phyloP scores from a whole-genome alignment of 2,888 invertebrate species.

The Ischnura elegans region DNA sequence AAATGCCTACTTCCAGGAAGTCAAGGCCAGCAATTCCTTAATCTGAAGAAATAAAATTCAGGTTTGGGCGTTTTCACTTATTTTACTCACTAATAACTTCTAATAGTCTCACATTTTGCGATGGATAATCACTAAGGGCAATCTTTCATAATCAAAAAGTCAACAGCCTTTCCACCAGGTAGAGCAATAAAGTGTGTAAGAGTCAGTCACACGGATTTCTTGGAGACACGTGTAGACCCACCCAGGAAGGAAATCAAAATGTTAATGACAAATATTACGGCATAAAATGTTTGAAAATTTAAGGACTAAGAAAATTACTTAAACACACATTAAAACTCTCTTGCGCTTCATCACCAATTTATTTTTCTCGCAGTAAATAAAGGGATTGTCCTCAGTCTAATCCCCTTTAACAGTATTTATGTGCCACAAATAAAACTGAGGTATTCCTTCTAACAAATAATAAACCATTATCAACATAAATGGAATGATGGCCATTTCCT shows the following conservation, averaged over 20 bases:
- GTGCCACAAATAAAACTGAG: no score
- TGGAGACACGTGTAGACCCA: neutral
- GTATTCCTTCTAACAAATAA: no score
- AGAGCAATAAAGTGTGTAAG: neutral
- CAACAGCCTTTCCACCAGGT: neutral
- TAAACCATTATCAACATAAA: no score
- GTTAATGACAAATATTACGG: neutral
- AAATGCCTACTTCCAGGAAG: neutral
- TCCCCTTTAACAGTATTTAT: no score
- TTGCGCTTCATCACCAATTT: no score
- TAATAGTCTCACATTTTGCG: neutral
- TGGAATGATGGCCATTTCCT: no score
- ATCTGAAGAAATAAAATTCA: neutral
- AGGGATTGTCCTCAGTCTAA: no score
- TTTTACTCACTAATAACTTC: neutral
- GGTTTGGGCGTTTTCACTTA: neutral
- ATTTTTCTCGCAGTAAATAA: no score
- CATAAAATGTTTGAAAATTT: no score
- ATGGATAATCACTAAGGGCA: neutral
- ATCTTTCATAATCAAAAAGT: neutral
- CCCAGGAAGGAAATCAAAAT: neutral
- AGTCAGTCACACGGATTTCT: neutral
- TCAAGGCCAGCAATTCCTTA: neutral
- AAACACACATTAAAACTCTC: no score
- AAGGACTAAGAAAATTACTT: no score